A percentile compares a stretch with the other conserved stretches of the same genome.
Evolutionary conservation across 2,113 vertebrate genomes (phyloP).

Genomic region (Anarhynchus alexandrinus): DNA sequence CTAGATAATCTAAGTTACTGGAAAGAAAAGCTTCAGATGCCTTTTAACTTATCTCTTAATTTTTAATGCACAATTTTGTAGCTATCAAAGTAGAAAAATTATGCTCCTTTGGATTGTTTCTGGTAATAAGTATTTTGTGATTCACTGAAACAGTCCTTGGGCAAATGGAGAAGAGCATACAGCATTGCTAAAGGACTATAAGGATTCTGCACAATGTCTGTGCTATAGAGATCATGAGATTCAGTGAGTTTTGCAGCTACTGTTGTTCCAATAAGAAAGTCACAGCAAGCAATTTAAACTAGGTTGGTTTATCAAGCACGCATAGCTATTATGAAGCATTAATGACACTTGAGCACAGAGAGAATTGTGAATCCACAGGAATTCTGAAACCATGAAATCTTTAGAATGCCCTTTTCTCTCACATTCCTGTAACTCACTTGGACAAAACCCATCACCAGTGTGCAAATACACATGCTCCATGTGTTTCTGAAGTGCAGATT

Average conservation of each 20-base stretch:
- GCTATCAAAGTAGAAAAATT: background rate
- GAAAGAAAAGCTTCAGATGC: background rate
- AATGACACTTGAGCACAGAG: background rate
- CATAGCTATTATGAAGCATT: background rate
- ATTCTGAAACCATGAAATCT: background rate
- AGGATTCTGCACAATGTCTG: background rate
- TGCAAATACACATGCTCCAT: slow-evolving; percentile 27
- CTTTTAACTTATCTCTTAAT: background rate
- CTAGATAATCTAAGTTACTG: background rate
- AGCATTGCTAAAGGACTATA: background rate
- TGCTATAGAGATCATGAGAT: background rate
- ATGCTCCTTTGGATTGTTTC: background rate
- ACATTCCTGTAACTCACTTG: slow-evolving; percentile 1
- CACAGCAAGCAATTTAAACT: background rate
- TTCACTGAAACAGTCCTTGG: background rate
- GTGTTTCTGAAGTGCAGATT: slow-evolving; percentile 39
- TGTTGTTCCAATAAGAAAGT: background rate
- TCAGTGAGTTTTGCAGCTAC: background rate
- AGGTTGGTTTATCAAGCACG: background rate
- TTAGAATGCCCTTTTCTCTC: background rate
- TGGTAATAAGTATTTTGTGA: background rate
- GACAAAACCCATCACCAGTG: slow-evolving; percentile 45
- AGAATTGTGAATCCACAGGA: background rate
- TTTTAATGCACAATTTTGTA: background rate
- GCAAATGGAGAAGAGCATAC: background rate